phyloP scores from a whole-genome alignment of 2,888 invertebrate genomes.

The Cactoblastis cactorum region DNA sequence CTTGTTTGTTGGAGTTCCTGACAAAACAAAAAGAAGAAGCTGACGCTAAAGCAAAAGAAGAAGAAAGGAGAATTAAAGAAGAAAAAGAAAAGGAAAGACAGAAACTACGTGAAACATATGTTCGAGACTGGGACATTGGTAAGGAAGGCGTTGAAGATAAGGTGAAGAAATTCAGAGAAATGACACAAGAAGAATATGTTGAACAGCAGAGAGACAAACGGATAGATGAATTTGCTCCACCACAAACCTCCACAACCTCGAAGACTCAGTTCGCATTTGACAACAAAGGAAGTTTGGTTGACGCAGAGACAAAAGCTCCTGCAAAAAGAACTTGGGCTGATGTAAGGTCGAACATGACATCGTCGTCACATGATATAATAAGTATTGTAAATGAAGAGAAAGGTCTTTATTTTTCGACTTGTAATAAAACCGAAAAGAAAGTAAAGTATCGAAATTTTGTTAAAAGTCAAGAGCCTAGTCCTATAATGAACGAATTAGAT shows the following conservation, averaged over 20 bases:
- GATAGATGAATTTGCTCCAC: conserved; percentile 88
- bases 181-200: conserved; percentile 88
- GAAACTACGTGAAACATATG: conserved; percentile 72
- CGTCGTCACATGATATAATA: conserved; percentile 47
- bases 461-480: conserved; percentile 43
- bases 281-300: conserved; percentile 43
- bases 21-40: conserved; percentile 70
- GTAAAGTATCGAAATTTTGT: conserved; percentile 63
- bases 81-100: conserved; percentile 70
- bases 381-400: conserved; percentile 39
- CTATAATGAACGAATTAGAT: conserved; percentile 57
- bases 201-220: conserved; percentile 86
- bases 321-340: conserved; percentile 55
- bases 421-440: conserved; percentile 37
- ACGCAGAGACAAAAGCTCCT: conserved; percentile 19
- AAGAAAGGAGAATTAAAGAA: conserved; percentile 57
- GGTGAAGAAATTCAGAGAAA: conserved; percentile 70
- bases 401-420: conserved; percentile 60
- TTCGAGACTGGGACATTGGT: conserved; percentile 87
- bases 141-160: conserved; percentile 80
- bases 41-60: conserved; percentile 63
- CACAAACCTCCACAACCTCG: conserved; percentile 39
- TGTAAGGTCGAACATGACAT: conserved; percentile 49
- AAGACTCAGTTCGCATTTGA: conserved; percentile 48
- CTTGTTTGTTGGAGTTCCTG: conserved; percentile 62